phyloP scores from a whole-genome alignment of 1,140 invertebrate species.

The Akabosia matsudoensis region DNA sequence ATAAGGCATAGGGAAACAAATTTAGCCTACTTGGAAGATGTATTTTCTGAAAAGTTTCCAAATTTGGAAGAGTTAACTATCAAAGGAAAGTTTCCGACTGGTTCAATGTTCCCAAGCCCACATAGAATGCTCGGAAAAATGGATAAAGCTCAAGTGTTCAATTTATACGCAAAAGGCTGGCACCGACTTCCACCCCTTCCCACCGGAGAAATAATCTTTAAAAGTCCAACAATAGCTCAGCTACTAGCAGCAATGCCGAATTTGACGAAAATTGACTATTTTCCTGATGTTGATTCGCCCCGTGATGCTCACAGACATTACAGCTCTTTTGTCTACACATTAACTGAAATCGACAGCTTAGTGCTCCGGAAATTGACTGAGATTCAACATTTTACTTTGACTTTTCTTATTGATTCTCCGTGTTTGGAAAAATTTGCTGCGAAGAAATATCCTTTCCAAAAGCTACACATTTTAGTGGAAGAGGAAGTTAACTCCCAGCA shows the following conservation, averaged over 20 bases:
- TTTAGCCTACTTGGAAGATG: neutral
- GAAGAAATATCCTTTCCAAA: neutral
- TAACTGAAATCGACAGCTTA: neutral
- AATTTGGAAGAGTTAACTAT: neutral
- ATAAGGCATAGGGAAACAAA: neutral
- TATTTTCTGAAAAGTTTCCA: neutral
- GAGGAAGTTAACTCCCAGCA: neutral
- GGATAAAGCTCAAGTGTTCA: neutral
- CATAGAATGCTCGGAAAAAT: neutral
- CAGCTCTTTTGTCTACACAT: neutral
- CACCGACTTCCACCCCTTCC: neutral
- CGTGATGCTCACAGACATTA: slow-evolving; percentile 14
- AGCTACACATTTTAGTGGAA: neutral
- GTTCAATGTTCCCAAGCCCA: neutral
- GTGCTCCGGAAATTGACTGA: neutral
- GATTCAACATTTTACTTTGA: neutral
- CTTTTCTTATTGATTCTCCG: neutral
- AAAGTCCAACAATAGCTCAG: neutral
- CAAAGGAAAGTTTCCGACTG: neutral
- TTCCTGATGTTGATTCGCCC: slow-evolving; percentile 3
- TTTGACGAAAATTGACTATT: neutral
- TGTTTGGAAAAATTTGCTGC: neutral
- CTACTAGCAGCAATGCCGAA: slow-evolving; percentile 6
- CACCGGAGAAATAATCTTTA: neutral
- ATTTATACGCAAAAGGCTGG: neutral